phyloP scores from a whole-genome alignment of 2,113 vertebrate genomes.

The Tyto alba region DNA sequence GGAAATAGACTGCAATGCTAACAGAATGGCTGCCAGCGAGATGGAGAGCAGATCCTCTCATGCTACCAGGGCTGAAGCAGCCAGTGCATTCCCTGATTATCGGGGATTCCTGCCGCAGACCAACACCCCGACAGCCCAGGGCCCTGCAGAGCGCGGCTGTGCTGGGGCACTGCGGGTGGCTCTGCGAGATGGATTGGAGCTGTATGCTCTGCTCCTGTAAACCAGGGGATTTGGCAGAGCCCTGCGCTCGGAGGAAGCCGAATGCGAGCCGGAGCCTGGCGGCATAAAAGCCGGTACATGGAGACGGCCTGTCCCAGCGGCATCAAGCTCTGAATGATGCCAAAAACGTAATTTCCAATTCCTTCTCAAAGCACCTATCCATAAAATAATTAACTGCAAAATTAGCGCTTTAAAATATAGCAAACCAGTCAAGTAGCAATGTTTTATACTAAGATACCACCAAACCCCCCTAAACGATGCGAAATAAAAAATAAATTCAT shows the following conservation, averaged over 20 bases:
- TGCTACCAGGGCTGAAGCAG: background rate
- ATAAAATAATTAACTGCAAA: background rate
- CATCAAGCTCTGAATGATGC: background rate
- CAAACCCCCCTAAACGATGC: background rate
- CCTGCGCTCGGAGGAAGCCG: background rate
- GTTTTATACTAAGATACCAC: background rate
- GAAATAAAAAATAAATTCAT: background rate
- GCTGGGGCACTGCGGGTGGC: rapidly evolving
- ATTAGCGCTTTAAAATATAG: background rate
- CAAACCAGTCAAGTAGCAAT: background rate
- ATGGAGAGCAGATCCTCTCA: background rate
- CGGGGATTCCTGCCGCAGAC: too few relatives aligned
- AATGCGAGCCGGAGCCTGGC: rapidly evolving
- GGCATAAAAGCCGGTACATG: constrained; percentile 29
- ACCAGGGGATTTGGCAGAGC: background rate
- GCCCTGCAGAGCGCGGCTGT: background rate
- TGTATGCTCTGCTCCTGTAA: background rate
- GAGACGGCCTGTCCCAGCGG: background rate
- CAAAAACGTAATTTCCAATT: background rate
- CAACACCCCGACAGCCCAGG: background rate
- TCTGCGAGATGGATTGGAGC: background rate
- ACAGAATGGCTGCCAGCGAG: background rate
- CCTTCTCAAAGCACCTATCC: background rate
- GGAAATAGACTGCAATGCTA: background rate
- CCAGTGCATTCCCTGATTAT: background rate